Evolutionary conservation across 2,113 vertebrate species (phyloP), one percentile per base, ranked within the genome.

Genomic region (Phoenicopterus ruber): DNA sequence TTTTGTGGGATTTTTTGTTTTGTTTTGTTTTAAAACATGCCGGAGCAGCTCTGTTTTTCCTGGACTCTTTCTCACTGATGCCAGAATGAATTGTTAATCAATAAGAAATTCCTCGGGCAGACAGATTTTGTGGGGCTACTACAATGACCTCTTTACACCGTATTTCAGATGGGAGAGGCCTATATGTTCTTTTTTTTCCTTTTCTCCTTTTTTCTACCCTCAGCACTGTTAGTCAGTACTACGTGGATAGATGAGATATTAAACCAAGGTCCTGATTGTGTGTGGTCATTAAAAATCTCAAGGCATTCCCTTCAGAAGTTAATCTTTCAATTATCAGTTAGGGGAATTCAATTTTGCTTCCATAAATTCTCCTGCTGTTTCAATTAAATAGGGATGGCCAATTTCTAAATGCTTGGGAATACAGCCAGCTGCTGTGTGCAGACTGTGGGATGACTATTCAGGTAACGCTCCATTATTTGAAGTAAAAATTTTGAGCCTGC

Each of bases 361-460:
- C 66, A 70, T 73, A 96, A 94, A 91, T 94, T 95, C 81, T 87
- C 84, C 78, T 15, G 11, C 81, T 82, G 58, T 91, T 96, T 91
- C 94, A 95, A 17, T 97, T 93, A 91, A 95, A 88, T 80, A 72
- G 72, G 58, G 49, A 90, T 73, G 42, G 74, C 84, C 82, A 78
- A 62, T 88, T 94, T 87, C 89, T 91, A 86, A 88, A 90, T 94
- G 74, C 84, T 95, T 94, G 89, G 42, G 78, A 95, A 89, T 91
- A 58, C 16, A 79, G 73, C 40, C 91, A 97, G 86, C 81, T 91
- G 79, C 84, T 93, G 32, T 58, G 84, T 16, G 12, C 78, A 55
- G 62, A 22, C 81, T 91, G 24, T 40, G 49, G 47, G 54, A 62
- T 80, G 63, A 46, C 70, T 94, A 7, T 80, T 91, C 92, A 94